These are phyloP conservation scores for Eurosta solidaginis DNA, from an alignment of 1,140 invertebrate genomes.

Conservation along the genomic window DNA sequence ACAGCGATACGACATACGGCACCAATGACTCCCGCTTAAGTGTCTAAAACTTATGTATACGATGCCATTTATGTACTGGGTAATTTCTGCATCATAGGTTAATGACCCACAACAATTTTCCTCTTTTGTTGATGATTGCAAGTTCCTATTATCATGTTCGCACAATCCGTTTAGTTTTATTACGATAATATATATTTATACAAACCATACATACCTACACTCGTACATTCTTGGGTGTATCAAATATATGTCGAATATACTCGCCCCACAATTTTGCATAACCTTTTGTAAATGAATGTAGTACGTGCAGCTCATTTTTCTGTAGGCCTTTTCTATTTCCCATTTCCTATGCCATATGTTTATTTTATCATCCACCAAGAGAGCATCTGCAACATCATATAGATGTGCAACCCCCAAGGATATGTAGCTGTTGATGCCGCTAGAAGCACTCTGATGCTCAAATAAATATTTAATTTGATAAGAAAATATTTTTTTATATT, in stretches of 20 bases:
- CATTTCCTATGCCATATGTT: not conserved
- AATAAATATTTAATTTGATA: slow-evolving; percentile 16
- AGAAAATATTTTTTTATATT: not conserved
- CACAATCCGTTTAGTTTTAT: too few species aligned
- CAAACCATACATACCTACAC: not conserved
- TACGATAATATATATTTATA: too few species aligned
- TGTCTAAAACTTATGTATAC: not conserved
- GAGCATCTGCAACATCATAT: too few species aligned
- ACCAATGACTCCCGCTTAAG: too few species aligned
- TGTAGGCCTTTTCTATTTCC: not conserved
- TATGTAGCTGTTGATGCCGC: not conserved
- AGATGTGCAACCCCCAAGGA: not conserved
- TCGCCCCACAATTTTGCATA: not conserved
- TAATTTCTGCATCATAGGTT: not conserved
- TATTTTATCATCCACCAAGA: not conserved
- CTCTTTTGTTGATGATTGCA: not conserved
- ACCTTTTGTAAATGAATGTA: not conserved
- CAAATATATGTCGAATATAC: too few species aligned
- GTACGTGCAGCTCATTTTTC: not conserved
- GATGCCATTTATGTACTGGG: not conserved
- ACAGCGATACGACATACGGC: too few species aligned
- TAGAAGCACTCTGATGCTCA: not conserved
- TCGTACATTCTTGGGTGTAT: not conserved
- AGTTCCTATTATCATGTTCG: too few species aligned
- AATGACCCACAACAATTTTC: not conserved